Evolutionary conservation across 2,113 vertebrate genomes (phyloP).

Genomic region (Athene cunicularia): DNA sequence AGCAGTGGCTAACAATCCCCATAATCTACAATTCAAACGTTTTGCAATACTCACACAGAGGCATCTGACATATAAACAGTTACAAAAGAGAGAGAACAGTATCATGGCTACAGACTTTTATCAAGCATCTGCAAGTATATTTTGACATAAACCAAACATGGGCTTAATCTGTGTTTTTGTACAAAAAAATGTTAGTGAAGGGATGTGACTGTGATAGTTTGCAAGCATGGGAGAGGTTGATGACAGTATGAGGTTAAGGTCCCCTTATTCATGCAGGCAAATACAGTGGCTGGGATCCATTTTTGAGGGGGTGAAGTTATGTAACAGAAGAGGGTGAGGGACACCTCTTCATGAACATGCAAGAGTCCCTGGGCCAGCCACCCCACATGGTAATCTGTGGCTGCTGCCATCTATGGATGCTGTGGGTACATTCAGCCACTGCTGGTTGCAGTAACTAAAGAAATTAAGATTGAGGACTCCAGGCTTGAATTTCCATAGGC

Average conservation of each 20-base stretch:
- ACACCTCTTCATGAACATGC: not conserved
- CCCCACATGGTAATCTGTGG: fast-evolving
- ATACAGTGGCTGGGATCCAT: not conserved
- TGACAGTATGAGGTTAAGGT: not conserved
- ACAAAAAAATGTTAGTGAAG: not conserved
- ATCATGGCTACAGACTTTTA: not conserved
- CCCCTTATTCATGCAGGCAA: not conserved
- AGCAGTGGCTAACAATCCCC: not conserved
- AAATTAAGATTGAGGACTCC: not conserved
- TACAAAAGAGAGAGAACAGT: not conserved
- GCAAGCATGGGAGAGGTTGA: not conserved
- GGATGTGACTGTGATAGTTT: not conserved
- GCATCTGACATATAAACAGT: not conserved
- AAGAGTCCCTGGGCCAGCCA: not conserved
- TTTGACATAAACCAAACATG: not conserved
- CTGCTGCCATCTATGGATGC: not conserved
- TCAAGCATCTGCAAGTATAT: not conserved
- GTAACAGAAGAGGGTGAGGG: not conserved
- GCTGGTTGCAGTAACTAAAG: not conserved
- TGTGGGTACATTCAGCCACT: not conserved
- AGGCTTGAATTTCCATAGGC: not conserved
- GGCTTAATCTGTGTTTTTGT: not conserved
- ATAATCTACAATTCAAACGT: not conserved
- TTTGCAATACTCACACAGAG: not conserved
- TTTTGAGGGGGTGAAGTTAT: not conserved